These are phyloP conservation scores for Leuctra nigra DNA, from an alignment of 2,888 invertebrate genomes.

Conservation along the genomic window DNA sequence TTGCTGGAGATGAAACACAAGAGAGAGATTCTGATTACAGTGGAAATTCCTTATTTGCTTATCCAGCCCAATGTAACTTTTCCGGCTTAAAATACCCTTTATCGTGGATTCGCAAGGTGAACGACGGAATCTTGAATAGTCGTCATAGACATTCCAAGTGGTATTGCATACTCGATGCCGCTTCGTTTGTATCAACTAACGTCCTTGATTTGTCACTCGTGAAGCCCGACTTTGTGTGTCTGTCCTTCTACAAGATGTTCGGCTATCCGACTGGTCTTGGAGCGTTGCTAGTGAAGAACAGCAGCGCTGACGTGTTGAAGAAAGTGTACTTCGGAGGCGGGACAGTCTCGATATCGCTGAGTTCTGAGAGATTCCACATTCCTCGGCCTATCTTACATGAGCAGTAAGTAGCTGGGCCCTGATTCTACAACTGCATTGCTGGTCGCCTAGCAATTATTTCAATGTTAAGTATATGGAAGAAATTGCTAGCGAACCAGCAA, in stretches of 20 bases:
- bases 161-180: conserved; percentile 82
- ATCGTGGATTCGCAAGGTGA: conserved; percentile 55
- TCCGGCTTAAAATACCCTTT: conserved; percentile 87
- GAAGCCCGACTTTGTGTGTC: conserved; percentile 80
- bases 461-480: no score
- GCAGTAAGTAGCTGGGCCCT: conserved; percentile 52
- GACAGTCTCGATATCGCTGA: conserved; percentile 78
- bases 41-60: conserved; percentile 63
- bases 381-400: conserved; percentile 61
- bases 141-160: conserved; percentile 43
- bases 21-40: conserved; percentile 5
- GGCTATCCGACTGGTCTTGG: conserved; percentile 94
- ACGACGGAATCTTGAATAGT: conserved; percentile 34
- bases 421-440: no score
- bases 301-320: conserved; percentile 51
- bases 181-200: conserved; percentile 71
- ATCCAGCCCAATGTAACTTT: conserved; percentile 93
- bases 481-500: no score
- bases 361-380: conserved; percentile 62
- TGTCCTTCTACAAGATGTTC: conserved; percentile 98
- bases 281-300: conserved; percentile 71
- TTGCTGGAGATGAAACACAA: conserved; percentile 26
- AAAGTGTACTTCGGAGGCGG: conserved; percentile 90
- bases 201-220: conserved; percentile 61
- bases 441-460: no score